phyloP scores from a whole-genome alignment of 1,140 invertebrate genomes.

The Saxidomus purpurata region DNA sequence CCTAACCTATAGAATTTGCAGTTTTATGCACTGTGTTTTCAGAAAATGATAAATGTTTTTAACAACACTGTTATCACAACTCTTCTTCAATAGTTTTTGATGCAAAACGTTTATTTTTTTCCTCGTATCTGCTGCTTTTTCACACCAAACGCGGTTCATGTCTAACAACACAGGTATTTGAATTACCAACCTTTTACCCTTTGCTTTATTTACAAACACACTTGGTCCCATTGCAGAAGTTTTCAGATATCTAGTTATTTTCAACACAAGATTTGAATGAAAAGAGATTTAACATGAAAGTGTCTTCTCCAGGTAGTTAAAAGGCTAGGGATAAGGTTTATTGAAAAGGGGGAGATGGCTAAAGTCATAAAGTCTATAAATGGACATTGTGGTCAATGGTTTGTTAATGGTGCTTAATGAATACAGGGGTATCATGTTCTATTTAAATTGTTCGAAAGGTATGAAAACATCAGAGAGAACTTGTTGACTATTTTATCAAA shows the following conservation, averaged over 20 bases:
- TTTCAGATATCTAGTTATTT: conserved; percentile 1
- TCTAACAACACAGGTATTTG: background rate
- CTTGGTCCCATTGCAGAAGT: background rate
- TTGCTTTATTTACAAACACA: background rate
- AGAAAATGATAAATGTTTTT: no score
- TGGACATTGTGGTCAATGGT: conserved; percentile 3
- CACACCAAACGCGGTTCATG: background rate
- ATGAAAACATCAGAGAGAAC: no score
- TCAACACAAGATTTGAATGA: conserved; percentile 7
- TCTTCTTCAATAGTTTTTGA: no score
- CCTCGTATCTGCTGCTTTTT: background rate
- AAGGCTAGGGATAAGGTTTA: background rate
- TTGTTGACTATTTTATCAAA: no score
- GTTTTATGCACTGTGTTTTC: no score
- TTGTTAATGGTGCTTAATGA: background rate
- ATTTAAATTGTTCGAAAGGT: background rate
- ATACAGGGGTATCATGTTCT: background rate
- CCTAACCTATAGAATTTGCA: no score
- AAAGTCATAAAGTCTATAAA: conserved; percentile 20
- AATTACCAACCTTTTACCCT: conserved; percentile 12
- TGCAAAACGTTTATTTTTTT: no score
- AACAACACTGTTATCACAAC: no score
- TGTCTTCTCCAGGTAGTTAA: conserved; percentile 3
- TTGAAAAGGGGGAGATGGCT: background rate
- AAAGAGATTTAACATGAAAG: conserved; percentile 15